These are phyloP conservation scores for Strigamia crassipes DNA, from an alignment of 2,888 invertebrate species.

Conservation along the genomic window DNA sequence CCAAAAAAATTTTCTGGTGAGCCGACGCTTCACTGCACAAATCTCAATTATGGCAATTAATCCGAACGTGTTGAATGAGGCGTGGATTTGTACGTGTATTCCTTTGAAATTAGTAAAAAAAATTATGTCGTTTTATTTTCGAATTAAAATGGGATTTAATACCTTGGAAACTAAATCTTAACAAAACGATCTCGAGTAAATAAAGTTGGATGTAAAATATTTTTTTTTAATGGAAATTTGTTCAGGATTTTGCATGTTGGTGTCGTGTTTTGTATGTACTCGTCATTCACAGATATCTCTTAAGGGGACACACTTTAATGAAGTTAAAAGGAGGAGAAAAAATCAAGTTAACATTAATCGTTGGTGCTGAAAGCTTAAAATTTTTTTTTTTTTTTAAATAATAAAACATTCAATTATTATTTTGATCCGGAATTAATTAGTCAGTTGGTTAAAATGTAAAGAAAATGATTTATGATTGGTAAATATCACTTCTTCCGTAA, in stretches of 20 bases:
- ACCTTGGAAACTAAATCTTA: too few relatives aligned
- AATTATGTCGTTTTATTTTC: not conserved
- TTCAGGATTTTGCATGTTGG: not conserved
- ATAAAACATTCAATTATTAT: too few relatives aligned
- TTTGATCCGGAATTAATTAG: too few relatives aligned
- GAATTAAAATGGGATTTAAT: not conserved
- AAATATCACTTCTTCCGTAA: too few relatives aligned
- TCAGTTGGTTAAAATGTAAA: too few relatives aligned
- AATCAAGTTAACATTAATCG: not conserved
- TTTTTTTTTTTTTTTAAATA: too few relatives aligned
- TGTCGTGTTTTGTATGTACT: not conserved
- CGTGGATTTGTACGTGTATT: not conserved
- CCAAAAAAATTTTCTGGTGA: not conserved
- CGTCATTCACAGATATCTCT: constrained; percentile 7
- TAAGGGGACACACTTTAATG: not conserved
- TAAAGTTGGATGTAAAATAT: not conserved
- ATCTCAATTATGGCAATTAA: not conserved
- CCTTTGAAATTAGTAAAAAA: not conserved
- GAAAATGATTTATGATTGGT: too few relatives aligned
- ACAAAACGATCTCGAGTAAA: not conserved
- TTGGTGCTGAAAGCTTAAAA: too few relatives aligned
- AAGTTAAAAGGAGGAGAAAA: not conserved
- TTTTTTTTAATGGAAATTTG: not conserved
- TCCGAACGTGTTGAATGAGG: constrained; percentile 17
- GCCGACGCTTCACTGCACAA: not conserved